Evolutionary conservation across 2,797 vertebrate species (phyloP).

Genomic region (Cynodonichthys magdalenae): DNA sequence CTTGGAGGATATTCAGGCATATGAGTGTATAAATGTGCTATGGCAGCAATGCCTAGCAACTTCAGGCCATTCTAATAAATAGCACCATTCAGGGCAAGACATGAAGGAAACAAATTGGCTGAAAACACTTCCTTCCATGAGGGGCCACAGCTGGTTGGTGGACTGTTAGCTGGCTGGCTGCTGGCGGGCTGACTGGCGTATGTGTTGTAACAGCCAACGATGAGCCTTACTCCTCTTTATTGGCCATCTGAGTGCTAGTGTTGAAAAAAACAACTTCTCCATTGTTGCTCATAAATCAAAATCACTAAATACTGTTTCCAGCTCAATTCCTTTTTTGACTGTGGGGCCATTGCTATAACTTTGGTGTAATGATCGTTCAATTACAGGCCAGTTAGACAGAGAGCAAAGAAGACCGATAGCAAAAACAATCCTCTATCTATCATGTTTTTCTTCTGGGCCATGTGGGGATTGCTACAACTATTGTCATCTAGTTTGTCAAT

Average conservation of each 20-base stretch:
- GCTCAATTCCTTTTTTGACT: conserved; percentile 61
- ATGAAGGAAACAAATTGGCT: conserved; percentile 72
- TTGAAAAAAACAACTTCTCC: conserved; percentile 62
- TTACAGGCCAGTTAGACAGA: conserved; percentile 66
- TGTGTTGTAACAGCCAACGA: conserved; percentile 68
- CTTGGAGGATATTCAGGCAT: conserved; percentile 44
- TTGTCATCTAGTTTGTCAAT: conserved; percentile 42
- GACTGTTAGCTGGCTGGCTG: conserved; percentile 55
- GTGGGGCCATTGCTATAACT: conserved; percentile 57
- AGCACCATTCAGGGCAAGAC: conserved; percentile 70
- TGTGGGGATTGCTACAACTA: conserved; percentile 50
- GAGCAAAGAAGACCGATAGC: conserved; percentile 47
- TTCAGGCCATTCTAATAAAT: conserved; percentile 76
- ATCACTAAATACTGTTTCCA: conserved; percentile 70
- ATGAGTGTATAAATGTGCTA: conserved; percentile 68
- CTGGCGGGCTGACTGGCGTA: conserved; percentile 47
- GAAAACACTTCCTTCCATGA: conserved; percentile 74
- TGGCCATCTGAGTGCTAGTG: conserved; percentile 64
- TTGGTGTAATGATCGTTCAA: conserved; percentile 74
- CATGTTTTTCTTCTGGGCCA: conserved; percentile 49
- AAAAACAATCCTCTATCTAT: conserved; percentile 50
- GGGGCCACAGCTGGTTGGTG: conserved; percentile 71
- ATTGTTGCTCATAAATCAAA: conserved; percentile 78
- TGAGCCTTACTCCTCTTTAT: conserved; percentile 74
- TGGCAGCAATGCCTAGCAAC: conserved; percentile 62